Evolutionary conservation across 2,888 invertebrate genomes (phyloP), one percentile per base, ranked within the genome.

Genomic region (Drosophila algonquin): DNA sequence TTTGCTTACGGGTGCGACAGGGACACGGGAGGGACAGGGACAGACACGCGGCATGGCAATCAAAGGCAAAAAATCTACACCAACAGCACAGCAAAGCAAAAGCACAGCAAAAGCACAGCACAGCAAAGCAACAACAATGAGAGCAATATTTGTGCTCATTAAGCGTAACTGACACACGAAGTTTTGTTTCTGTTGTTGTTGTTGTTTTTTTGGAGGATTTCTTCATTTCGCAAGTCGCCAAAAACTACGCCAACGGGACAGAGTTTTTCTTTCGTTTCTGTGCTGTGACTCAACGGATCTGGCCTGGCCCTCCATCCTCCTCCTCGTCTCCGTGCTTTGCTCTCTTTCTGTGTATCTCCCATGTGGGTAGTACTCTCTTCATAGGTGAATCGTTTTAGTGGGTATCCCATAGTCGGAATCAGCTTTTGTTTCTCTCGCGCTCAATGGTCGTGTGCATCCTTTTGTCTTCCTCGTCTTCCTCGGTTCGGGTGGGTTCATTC

Each of bases 151-250:
- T 89, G 87, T 90, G 89, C 90, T 90, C 90, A 90, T 87, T 90
- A 89, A 90, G 90, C 89, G 89, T 90, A 90, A 90, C 89, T 89
- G 89, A 90, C 90, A 89, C 89, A 89, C 89, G 90, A 89, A 76
- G 89, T 81, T 77, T 75, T 73, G 64, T 59, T 75, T 57, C 72
- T 76, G 45, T 65, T 73, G 64, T 62, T 65, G 46, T 70, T 48
- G 32, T 60, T n/a, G n/a, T n/a, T n/a, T 72, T 71, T 83, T 82
- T 83, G 48, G 82, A 80, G 83, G 85, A 86, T 89, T 89, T 84
- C 87, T 84, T 87, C 85, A 78, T 85, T 89, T 87, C 63, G 88
- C 89, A 89, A 85, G 71, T 82, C n/a, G n/a, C n/a, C 83, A 77
- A 85, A 81, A 74, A 75, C 81, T 83, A 74, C 65, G 73, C 63